Conservation (phyloP, 2,888 invertebrate species). For the Spatulosminthurus flaviceps region DNA sequence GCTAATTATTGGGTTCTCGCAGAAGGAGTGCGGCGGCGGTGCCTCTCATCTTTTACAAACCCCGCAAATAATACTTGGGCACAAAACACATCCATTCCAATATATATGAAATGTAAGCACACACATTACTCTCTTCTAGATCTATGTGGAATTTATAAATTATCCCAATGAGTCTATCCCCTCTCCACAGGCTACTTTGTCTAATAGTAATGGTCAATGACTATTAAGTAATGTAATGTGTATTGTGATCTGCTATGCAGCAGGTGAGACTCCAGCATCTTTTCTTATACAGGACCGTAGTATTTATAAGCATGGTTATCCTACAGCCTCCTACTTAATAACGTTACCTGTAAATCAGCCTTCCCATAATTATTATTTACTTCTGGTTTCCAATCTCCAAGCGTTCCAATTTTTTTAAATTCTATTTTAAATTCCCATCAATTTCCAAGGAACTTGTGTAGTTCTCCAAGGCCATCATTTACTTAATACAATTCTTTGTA, state of each 20-base stretch:
- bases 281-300: no score
- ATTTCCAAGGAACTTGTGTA: no score
- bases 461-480: no score
- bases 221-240: conserved; percentile 20
- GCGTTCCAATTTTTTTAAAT: no score
- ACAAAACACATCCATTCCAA: conserved; percentile 12
- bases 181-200: conserved; percentile 34
- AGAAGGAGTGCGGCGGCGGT: conserved; percentile 18
- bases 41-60: conserved; percentile 30
- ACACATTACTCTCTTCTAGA: conserved; percentile 34
- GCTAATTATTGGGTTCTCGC: conserved; percentile 42
- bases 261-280: not conserved
- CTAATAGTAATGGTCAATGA: conserved; percentile 37
- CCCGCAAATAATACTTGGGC: conserved; percentile 28
- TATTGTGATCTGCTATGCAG: not conserved
- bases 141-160: conserved; percentile 44
- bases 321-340: no score
- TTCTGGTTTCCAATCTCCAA: conserved; percentile 7
- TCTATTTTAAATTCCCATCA: no score
- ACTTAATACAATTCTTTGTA: no score
- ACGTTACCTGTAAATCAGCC: conserved; percentile 7
- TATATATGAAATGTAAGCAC: conserved; percentile 13
- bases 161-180: conserved; percentile 42
- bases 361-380: no score
- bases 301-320: not conserved